phyloP scores from a whole-genome alignment of 2,888 invertebrate genomes.

The Carpatolechia fugitivella region DNA sequence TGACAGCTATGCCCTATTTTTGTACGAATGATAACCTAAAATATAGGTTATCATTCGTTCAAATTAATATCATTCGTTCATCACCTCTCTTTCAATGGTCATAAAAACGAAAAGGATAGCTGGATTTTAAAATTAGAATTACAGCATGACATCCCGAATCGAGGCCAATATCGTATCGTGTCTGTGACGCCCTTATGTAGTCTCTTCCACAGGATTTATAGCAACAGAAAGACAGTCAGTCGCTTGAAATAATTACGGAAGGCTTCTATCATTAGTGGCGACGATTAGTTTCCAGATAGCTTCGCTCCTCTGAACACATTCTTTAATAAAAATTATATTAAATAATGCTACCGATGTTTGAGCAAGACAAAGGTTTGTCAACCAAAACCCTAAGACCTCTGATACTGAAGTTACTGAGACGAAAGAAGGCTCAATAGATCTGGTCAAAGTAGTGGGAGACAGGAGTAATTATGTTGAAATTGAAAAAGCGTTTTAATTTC shows the following conservation, averaged over 20 bases:
- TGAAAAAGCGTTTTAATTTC: slow-evolving; percentile 9
- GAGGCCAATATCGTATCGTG: no score
- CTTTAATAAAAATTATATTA: slow-evolving; percentile 75
- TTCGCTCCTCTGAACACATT: slow-evolving; percentile 64
- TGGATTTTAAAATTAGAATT: no score
- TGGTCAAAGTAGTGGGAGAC: neutral
- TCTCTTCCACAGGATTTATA: slow-evolving; percentile 37
- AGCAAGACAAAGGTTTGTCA: slow-evolving; percentile 9
- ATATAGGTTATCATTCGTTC: no score
- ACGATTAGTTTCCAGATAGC: slow-evolving; percentile 72
- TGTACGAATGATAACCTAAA: no score
- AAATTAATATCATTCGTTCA: no score
- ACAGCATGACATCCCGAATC: no score
- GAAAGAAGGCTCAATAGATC: neutral
- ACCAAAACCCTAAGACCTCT: neutral
- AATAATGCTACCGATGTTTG: slow-evolving; percentile 50
- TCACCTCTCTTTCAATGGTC: no score
- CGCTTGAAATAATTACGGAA: slow-evolving; percentile 73
- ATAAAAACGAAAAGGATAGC: no score
- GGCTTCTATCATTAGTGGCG: slow-evolving; percentile 68
- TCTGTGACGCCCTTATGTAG: no score
- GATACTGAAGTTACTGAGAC: neutral
- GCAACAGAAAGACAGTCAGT: slow-evolving; percentile 38
- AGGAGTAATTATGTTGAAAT: slow-evolving; percentile 10
- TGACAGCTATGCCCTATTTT: no score